These are phyloP conservation scores for Catalaphyllia jardinei DNA, from an alignment of 64 coral and sea anemone species.

Conservation along the genomic window DNA sequence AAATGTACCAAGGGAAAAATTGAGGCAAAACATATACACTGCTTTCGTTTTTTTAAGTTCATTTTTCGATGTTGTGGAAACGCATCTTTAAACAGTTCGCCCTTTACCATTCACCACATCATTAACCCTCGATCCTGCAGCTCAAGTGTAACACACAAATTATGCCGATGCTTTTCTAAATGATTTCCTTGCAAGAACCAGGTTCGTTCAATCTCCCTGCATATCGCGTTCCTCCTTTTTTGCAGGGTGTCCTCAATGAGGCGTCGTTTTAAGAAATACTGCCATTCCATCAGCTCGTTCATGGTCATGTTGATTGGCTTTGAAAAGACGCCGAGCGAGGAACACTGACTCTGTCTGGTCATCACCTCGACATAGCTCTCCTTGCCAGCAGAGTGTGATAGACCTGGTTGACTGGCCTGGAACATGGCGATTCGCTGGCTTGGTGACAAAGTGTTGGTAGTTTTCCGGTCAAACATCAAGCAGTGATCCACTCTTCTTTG, in stretches of 20 bases:
- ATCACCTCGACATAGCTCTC: background rate
- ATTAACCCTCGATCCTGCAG: background rate
- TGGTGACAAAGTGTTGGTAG: too few species aligned
- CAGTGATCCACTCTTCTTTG: slow-evolving; percentile 1
- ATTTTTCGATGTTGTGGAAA: background rate
- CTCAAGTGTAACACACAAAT: background rate
- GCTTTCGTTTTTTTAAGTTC: background rate
- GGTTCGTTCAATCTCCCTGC: slow-evolving; percentile 18
- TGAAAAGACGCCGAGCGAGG: too few species aligned
- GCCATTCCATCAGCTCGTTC: background rate
- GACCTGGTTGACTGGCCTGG: background rate
- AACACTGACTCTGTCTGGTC: background rate
- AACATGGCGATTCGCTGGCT: background rate
- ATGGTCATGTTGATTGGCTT: background rate
- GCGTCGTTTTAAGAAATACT: background rate
- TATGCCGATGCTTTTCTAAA: background rate
- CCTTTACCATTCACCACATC: background rate
- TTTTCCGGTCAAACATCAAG: background rate
- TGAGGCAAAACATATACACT: too few species aligned
- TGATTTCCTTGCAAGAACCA: background rate
- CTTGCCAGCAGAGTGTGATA: background rate
- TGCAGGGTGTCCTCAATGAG: background rate
- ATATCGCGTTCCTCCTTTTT: background rate
- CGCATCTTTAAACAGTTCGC: background rate
- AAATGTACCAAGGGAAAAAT: too few species aligned